These are phyloP conservation scores for Anas platyrhynchos DNA, from an alignment of 2,113 vertebrate species.

Conservation along the genomic window DNA sequence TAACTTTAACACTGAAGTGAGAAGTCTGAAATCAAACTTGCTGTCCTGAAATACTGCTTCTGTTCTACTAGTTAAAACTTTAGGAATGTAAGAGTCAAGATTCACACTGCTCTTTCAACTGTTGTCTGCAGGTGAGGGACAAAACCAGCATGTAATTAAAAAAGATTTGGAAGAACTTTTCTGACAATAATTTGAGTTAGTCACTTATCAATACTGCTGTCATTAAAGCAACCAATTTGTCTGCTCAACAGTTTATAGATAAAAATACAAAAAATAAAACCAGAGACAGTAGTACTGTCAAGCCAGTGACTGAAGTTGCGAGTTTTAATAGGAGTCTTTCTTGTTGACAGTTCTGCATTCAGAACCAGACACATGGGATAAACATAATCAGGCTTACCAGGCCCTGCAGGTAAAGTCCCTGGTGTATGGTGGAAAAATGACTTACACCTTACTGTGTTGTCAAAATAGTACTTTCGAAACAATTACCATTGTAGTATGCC, in stretches of 20 bases:
- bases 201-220: not conserved
- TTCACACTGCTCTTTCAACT: not conserved
- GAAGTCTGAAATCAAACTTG: not conserved
- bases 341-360: constrained; percentile 19
- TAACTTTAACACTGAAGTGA: not conserved
- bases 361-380: constrained; percentile 62
- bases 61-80: not conserved
- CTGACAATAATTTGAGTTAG: not conserved
- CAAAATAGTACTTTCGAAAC: constrained; percentile 81
- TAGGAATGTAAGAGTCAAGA: not conserved
- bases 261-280: not conserved
- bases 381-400: constrained; percentile 68
- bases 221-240: not conserved
- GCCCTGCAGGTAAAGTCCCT: constrained; percentile 74
- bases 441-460: constrained; percentile 76
- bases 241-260: not conserved
- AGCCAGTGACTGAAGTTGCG: not conserved
- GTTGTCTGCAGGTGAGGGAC: not conserved
- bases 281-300: not conserved
- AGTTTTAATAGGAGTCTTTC: not conserved
- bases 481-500: constrained; percentile 79
- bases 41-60: not conserved
- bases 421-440: constrained; percentile 74
- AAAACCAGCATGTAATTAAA: not conserved
- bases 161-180: not conserved